These are phyloP conservation scores for Coendou prehensilis DNA, from an alignment of 2,797 vertebrate genomes.

Conservation along the genomic window DNA sequence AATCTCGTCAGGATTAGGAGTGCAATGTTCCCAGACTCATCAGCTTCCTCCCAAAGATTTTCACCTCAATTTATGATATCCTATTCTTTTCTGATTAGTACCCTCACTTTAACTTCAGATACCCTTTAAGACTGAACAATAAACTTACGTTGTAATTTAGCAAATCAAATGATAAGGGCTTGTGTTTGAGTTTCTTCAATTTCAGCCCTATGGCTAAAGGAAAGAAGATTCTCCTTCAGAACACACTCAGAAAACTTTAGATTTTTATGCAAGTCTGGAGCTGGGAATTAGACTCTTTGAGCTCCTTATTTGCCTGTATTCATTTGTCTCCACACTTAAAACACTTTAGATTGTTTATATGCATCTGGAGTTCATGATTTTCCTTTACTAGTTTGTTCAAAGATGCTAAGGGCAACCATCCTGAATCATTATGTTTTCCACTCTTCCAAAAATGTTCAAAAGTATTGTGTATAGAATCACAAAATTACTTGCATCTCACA, in stretches of 20 bases:
- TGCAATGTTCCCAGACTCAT: too few species aligned
- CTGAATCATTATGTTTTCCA: not conserved
- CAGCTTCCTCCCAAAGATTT: too few species aligned
- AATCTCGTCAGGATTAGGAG: too few species aligned
- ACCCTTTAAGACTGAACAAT: not conserved
- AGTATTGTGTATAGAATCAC: not conserved
- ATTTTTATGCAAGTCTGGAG: not conserved
- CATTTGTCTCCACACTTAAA: not conserved
- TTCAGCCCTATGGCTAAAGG: too few species aligned
- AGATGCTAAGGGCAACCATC: too few species aligned
- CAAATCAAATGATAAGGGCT: not conserved
- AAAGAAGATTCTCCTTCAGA: too few species aligned
- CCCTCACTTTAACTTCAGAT: too few species aligned
- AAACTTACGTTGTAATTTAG: not conserved
- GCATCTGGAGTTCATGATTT: not conserved
- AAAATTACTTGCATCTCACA: not conserved
- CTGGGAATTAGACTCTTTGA: not conserved
- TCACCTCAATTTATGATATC: too few species aligned
- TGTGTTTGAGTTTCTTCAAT: too few species aligned
- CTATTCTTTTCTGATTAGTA: too few species aligned
- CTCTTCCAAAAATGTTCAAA: not conserved
- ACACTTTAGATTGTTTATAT: not conserved
- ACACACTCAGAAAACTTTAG: not conserved
- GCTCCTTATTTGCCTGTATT: not conserved
- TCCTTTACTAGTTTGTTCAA: not conserved